Conservation (phyloP, 2,888 invertebrate species). For the Ophion ellenae region DNA sequence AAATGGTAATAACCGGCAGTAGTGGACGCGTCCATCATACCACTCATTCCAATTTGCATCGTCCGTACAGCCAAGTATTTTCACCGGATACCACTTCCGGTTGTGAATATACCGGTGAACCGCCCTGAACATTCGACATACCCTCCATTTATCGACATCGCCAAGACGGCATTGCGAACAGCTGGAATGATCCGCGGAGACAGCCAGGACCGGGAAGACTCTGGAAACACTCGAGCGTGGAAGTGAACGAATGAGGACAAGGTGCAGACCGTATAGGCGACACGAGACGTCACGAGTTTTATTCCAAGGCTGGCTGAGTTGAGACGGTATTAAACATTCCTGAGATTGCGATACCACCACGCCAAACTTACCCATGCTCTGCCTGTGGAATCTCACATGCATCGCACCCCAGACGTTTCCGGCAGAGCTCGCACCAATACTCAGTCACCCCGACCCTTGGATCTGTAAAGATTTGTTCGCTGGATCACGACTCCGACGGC, state of each 20-base stretch:
- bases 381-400: slow-evolving; percentile 31
- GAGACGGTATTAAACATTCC: slow-evolving; percentile 82
- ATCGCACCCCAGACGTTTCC: slow-evolving; percentile 34
- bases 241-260: slow-evolving; percentile 23
- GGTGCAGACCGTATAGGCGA: slow-evolving; percentile 15
- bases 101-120: background rate
- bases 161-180: slow-evolving; percentile 40
- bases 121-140: slow-evolving; percentile 7
- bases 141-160: slow-evolving; percentile 37
- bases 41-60: background rate
- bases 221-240: slow-evolving; percentile 11
- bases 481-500: slow-evolving; percentile 5
- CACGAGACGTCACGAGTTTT: slow-evolving; percentile 73
- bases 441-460: slow-evolving; percentile 13
- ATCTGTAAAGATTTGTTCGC: slow-evolving; percentile 10
- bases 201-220: slow-evolving; percentile 8
- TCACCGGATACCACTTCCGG: background rate
- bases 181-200: slow-evolving; percentile 24
- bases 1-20: background rate
- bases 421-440: slow-evolving; percentile 35
- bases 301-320: slow-evolving; percentile 78
- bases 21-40: background rate
- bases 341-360: slow-evolving; percentile 76
- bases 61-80: background rate
- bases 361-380: slow-evolving; percentile 43